phyloP scores from a whole-genome alignment of 2,797 vertebrate species.

The Gymnodraco acuticeps region DNA sequence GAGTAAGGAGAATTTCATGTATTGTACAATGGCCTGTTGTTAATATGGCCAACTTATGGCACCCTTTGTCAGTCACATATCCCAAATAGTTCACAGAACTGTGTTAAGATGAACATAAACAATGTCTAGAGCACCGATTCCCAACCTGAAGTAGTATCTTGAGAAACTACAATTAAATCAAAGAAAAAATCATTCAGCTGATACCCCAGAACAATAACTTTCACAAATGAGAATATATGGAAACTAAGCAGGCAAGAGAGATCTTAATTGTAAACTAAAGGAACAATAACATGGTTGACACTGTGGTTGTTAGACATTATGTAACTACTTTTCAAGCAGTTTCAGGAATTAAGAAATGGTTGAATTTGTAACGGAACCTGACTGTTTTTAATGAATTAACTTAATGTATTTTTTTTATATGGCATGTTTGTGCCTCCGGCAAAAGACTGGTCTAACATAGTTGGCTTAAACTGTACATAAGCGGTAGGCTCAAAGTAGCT shows the following conservation, averaged over 20 bases:
- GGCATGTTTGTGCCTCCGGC: no score
- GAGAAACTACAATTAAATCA: not conserved
- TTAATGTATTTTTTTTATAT: no score
- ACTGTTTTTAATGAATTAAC: no score
- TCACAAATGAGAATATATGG: not conserved
- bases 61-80: not conserved
- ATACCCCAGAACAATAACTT: not conserved
- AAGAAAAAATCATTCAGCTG: not conserved
- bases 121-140: not conserved
- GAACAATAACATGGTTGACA: no score
- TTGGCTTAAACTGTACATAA: no score
- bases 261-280: no score
- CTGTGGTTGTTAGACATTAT: no score
- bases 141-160: not conserved
- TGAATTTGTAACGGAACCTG: no score
- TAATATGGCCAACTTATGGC: not conserved
- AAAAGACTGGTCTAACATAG: no score
- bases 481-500: no score
- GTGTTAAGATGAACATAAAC: not conserved
- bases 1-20: slow-evolving; percentile 83
- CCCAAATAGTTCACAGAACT: slow-evolving; percentile 11
- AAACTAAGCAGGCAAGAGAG: not conserved
- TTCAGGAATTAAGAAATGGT: not conserved
- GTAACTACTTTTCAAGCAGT: no score
- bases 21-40: not conserved